Base-by-base conservation (phyloP, 2,797 vertebrate species). In the Ctenopoma kingsleyae region DNA sequence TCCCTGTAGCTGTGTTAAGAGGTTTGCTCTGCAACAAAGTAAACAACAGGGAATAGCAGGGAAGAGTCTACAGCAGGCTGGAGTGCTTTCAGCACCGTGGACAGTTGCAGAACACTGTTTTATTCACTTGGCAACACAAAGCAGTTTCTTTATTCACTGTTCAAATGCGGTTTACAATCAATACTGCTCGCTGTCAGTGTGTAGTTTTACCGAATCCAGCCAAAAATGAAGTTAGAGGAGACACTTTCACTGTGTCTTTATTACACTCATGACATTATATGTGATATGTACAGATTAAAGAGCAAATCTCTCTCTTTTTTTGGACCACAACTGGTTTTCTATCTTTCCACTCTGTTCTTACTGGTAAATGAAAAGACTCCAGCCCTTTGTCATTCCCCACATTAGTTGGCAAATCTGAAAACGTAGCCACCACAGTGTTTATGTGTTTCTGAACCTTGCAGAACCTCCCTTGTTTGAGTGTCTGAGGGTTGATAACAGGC, bases 401-500 rank as follows among this genome's bases (percentile, higher is more conserved):
- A 46, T 79, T 55, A 66, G 48, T 60, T 66, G 15, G 63, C 48
- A 55, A 61, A 73, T 78, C 47, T 62, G 35, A 75, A 63, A 66
- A 32, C 8, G 16, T 49, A 43, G 61, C 51, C 46, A 27, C 48
- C 15, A 49, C 70, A 67, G 67, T 85, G 86, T 88, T 84, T 82
- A 85, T 84, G 69, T 76, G 72, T 67, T 58, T 66, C 62, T 81
- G 85, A 89, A 89, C 81, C 83, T 73, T 70, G 67, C 82, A 81
- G 76, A 81, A 60, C 74, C 82, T 78, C 69, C 74, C 72, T 60
- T 77, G 80, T 82, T 85, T 83, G 80, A 86, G 66, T 79, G 78
- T 92, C 70, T 87, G 63, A 82, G 80, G 63, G 79, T 78, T 72
- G 88, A 87, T 88, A 90, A 90, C 78, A 87, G 80, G 62, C 90